These are phyloP conservation scores for Cebidichthys violaceus DNA, from an alignment of 2,113 vertebrate species.

Conservation along the genomic window DNA sequence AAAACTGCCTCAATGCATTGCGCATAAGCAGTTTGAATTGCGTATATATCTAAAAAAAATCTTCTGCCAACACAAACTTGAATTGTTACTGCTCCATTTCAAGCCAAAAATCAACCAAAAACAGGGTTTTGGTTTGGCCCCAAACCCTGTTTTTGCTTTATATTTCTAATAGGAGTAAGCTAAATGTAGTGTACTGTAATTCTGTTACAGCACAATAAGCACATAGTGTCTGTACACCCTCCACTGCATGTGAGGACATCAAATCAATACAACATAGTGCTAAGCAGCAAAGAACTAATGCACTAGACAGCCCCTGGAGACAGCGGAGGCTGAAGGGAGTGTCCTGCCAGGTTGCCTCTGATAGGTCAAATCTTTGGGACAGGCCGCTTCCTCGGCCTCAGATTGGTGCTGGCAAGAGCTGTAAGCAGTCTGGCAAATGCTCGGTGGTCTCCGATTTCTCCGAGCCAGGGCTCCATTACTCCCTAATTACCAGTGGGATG, in stretches of 20 bases:
- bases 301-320: constrained; percentile 58
- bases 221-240: constrained; percentile 11
- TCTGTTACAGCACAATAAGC: not conserved
- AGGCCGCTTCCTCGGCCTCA: constrained; percentile 4
- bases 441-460: constrained; percentile 64
- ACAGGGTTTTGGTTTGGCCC: not conserved
- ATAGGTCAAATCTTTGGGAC: constrained; percentile 52
- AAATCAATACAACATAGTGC: constrained; percentile 71
- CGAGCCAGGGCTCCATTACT: constrained; percentile 66
- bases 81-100: not conserved
- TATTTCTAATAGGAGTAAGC: not conserved
- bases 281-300: constrained; percentile 61
- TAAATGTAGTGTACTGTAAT: not conserved
- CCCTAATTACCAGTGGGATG: constrained; percentile 71
- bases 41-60: not conserved
- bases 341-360: constrained; percentile 46
- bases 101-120: not conserved
- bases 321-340: constrained; percentile 38
- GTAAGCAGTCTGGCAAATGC: constrained; percentile 40
- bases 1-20: not conserved
- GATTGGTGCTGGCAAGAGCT: constrained; percentile 52
- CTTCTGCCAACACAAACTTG: not conserved
- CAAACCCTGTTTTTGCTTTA: not conserved
- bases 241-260: constrained; percentile 26
- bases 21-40: not conserved